Percentiles rank a stretch among this genome's conserved stretches.
Evolutionary conservation across 2,797 vertebrate species (phyloP).

Genomic region (Dendrocincla fuliginosa): DNA sequence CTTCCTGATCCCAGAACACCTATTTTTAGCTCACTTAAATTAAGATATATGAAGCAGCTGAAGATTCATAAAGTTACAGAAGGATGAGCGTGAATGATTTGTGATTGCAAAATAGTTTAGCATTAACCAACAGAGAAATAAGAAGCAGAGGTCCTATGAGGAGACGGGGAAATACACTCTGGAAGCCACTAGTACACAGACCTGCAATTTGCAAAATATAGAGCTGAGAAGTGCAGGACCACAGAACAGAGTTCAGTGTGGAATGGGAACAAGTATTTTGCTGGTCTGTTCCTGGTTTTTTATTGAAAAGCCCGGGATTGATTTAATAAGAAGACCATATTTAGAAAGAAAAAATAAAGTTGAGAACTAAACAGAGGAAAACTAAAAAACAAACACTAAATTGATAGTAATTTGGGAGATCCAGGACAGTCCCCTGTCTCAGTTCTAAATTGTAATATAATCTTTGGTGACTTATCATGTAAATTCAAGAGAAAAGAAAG

Average conservation of each 20-base stretch:
- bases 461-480: background rate
- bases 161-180: background rate
- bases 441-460: background rate
- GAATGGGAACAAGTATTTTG: background rate
- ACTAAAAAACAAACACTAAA: background rate
- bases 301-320: background rate
- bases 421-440: background rate
- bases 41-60: conserved; percentile 56
- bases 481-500: background rate
- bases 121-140: conserved; percentile 50
- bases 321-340: background rate
- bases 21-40: conserved; percentile 53
- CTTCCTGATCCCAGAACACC: background rate
- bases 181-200: background rate
- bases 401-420: background rate
- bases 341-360: background rate
- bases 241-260: background rate
- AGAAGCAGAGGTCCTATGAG: background rate
- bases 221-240: background rate
- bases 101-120: background rate
- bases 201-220: background rate
- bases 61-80: conserved; percentile 61
- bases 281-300: background rate
- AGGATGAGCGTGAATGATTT: conserved; percentile 55
- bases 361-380: background rate